These are phyloP conservation scores for Cryptocheilus praepositus DNA, from an alignment of 2,888 invertebrate species.

Conservation along the genomic window DNA sequence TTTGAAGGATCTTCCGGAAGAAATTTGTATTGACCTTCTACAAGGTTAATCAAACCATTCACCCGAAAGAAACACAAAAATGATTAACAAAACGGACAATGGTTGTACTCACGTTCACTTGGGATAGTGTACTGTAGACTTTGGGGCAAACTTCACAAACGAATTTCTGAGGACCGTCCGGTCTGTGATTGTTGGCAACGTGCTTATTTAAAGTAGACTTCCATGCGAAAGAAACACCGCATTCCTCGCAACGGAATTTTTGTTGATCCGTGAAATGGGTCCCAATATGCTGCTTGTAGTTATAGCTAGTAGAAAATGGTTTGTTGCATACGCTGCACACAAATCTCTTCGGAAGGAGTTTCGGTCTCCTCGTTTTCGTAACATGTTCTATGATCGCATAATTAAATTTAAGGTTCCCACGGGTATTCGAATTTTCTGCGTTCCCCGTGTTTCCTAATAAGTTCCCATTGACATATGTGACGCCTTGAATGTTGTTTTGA, in stretches of 20 bases:
- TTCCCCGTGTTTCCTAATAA: conserved; percentile 19
- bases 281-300: conserved; percentile 72
- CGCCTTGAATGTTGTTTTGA: conserved; percentile 32
- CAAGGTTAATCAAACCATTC: too few relatives aligned
- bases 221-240: conserved; percentile 71
- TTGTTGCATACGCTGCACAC: conserved; percentile 69
- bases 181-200: conserved; percentile 63
- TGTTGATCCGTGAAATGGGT: conserved; percentile 69
- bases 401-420: too few relatives aligned
- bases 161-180: conserved; percentile 65
- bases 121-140: conserved; percentile 66
- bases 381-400: too few relatives aligned
- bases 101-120: conserved; percentile 65
- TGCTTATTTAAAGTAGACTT: conserved; percentile 73
- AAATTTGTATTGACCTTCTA: too few relatives aligned
- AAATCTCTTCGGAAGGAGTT: conserved; percentile 50
- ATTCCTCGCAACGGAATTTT: conserved; percentile 68
- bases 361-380: conserved; percentile 27
- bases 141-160: conserved; percentile 69
- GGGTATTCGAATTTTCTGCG: neutral
- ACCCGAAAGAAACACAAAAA: too few relatives aligned
- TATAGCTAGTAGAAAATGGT: conserved; percentile 67
- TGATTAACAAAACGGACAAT: too few relatives aligned
- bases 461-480: neutral
- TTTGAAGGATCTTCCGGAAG: too few relatives aligned